A percentile compares a stretch with the other conserved stretches of the same genome.
phyloP scores from a whole-genome alignment of 1,140 invertebrate species.

The Pseudobourletiella spinata region DNA sequence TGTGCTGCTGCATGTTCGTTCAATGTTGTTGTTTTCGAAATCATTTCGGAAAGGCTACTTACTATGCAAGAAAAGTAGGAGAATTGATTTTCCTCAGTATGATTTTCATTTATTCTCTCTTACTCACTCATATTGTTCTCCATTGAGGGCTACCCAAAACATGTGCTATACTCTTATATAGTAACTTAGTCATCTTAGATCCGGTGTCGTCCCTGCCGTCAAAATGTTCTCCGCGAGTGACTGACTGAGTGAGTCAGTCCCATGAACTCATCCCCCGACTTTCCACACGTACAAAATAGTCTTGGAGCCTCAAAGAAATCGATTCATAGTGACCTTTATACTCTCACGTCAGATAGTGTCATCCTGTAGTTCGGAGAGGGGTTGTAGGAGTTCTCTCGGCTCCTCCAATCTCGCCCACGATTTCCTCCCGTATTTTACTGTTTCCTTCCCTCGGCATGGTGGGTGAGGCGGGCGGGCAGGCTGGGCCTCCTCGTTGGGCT shows the following conservation, averaged over 20 bases:
- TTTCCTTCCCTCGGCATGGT: too few species aligned
- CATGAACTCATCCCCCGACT: background rate
- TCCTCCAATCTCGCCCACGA: too few species aligned
- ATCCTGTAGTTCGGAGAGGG: too few species aligned
- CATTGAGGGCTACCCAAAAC: background rate
- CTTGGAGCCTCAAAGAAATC: background rate
- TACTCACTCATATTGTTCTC: background rate
- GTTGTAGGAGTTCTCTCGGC: too few species aligned
- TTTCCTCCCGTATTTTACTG: too few species aligned
- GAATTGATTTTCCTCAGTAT: background rate
- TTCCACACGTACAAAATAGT: background rate
- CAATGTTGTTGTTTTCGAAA: too few species aligned
- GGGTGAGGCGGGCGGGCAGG: background rate
- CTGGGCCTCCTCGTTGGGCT: too few species aligned
- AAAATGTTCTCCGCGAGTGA: background rate
- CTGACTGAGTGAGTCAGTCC: background rate
- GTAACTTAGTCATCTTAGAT: background rate
- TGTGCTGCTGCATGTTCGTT: too few species aligned
- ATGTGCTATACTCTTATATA: too few species aligned
- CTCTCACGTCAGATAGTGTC: too few species aligned
- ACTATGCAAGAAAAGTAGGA: too few species aligned
- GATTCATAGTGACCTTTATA: conserved; percentile 4
- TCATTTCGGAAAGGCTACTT: too few species aligned
- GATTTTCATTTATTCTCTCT: background rate
- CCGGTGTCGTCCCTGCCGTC: background rate